A percentile compares a stretch with the other conserved stretches of the same genome.
phyloP scores from a whole-genome alignment of 2,888 invertebrate species.

The Piscicola geometra region DNA sequence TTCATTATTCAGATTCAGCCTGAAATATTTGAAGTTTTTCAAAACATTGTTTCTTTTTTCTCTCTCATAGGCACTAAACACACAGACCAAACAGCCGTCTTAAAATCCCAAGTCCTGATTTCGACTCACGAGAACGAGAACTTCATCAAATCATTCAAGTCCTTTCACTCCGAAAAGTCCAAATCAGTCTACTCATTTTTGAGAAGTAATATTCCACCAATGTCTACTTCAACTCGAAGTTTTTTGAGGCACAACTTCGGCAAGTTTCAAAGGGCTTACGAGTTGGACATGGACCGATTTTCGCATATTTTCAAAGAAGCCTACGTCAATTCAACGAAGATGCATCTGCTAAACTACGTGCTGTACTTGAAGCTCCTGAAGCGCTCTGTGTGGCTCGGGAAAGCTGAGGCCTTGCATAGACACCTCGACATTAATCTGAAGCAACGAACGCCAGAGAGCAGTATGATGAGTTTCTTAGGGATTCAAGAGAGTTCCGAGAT shows the following conservation, averaged over 20 bases:
- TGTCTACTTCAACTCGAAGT: background rate
- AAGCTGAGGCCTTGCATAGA: background rate
- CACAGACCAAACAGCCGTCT: background rate
- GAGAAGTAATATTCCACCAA: background rate
- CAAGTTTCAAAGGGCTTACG: background rate
- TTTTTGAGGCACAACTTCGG: background rate
- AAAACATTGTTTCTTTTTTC: background rate
- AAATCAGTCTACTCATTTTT: background rate
- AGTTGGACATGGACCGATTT: background rate
- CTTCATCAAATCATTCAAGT: background rate
- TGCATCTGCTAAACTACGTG: background rate
- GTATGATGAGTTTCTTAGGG: background rate
- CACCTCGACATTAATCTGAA: background rate
- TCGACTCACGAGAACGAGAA: background rate
- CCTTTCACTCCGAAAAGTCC: background rate
- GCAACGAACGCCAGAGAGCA: background rate
- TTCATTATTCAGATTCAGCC: constrained; percentile 19
- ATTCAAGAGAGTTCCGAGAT: background rate
- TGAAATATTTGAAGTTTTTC: background rate
- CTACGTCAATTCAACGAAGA: background rate
- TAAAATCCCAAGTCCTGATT: background rate
- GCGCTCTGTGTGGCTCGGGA: background rate
- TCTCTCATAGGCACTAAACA: background rate
- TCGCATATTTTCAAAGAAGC: background rate
- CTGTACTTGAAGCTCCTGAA: background rate